Conservation (phyloP, 2,888 invertebrate species). For the Rotaria sp. region DNA sequence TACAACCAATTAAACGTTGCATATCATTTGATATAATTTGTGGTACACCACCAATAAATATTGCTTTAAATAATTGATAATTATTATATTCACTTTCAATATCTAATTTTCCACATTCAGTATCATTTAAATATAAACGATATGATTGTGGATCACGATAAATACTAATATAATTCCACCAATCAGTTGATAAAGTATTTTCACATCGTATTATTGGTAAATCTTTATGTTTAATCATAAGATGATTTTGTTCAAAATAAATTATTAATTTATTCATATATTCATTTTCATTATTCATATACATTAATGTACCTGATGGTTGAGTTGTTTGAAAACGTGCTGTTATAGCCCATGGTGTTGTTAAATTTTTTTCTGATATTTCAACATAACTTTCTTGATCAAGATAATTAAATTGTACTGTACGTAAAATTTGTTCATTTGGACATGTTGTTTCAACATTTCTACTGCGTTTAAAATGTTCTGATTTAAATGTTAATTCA, state of each 20-base stretch:
- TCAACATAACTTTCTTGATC: slow-evolving; percentile 14
- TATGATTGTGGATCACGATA: background rate
- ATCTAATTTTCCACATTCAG: slow-evolving; percentile 14
- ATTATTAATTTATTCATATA: background rate
- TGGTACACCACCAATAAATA: slow-evolving; percentile 24
- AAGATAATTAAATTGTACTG: slow-evolving; percentile 11
- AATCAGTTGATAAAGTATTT: background rate
- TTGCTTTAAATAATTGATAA: slow-evolving; percentile 2
- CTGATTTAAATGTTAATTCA: slow-evolving; percentile 25
- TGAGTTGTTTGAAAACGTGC: background rate
- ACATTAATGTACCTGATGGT: background rate
- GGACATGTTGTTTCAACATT: background rate
- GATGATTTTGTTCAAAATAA: background rate
- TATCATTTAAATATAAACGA: slow-evolving; percentile 23
- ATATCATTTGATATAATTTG: background rate
- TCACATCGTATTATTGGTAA: background rate
- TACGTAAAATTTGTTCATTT: slow-evolving; percentile 13
- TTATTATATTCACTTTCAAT: background rate
- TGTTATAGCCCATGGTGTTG: slow-evolving; percentile 22
- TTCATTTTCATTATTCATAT: background rate
- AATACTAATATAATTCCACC: slow-evolving; percentile 23
- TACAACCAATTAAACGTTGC: slow-evolving; percentile 18
- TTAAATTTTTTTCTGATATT: background rate
- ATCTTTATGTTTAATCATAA: background rate
- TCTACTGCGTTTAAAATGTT: background rate